phyloP scores from a whole-genome alignment of 92 coral and sea anemone species.

The Phenganax subtilis region DNA sequence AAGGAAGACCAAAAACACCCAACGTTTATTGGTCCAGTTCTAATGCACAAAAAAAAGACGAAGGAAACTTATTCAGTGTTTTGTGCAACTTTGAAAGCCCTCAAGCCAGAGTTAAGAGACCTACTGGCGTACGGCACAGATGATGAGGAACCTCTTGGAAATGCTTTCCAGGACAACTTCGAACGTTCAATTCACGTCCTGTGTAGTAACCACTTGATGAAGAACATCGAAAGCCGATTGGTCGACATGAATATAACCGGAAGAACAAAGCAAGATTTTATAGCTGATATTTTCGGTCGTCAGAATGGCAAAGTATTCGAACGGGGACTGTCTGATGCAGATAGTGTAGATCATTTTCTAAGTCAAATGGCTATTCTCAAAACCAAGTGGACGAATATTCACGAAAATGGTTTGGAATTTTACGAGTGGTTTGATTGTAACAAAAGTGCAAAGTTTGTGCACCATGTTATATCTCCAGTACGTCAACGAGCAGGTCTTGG shows the following conservation, averaged over 20 bases:
- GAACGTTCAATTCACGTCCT: constrained; percentile 15
- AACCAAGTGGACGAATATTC: constrained; percentile 19
- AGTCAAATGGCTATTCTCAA: constrained; percentile 14
- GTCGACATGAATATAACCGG: constrained; percentile 5
- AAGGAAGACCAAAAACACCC: too few relatives aligned
- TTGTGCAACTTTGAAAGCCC: constrained; percentile 52
- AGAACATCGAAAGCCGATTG: constrained; percentile 17
- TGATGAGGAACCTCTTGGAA: constrained; percentile 43
- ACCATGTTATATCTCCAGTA: constrained; percentile 40
- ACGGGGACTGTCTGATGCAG: constrained; percentile 31
- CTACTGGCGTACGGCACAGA: constrained; percentile 52
- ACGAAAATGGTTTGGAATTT: constrained; percentile 13
- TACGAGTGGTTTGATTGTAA: constrained; percentile 26
- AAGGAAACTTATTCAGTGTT: constrained; percentile 50
- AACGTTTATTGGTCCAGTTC: too few relatives aligned
- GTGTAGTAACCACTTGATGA: neutral
- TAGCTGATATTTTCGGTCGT: constrained; percentile 29
- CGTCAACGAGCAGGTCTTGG: constrained; percentile 51
- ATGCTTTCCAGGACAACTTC: constrained; percentile 44
- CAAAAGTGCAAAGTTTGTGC: constrained; percentile 8
- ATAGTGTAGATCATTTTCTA: neutral
- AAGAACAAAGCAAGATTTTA: constrained; percentile 1
- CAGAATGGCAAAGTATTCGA: constrained; percentile 26
- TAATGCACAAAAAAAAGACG: constrained; percentile 53
- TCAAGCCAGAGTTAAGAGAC: constrained; percentile 42